These are phyloP conservation scores for Pristionchus exspectatus DNA, from an alignment of 2,888 invertebrate species.

Conservation along the genomic window DNA sequence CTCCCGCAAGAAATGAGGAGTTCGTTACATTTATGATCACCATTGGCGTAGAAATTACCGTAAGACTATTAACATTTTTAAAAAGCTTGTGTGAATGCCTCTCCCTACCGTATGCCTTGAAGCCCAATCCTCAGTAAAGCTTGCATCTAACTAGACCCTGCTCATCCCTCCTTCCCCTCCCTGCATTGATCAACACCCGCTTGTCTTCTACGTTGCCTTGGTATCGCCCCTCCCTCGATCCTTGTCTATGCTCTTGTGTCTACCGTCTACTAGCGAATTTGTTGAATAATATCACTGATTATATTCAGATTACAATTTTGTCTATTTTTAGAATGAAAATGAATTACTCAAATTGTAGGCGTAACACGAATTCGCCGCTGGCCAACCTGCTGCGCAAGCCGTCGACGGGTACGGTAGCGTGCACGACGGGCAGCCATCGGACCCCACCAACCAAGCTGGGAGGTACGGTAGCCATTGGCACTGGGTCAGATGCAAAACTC, in stretches of 20 bases:
- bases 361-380: slow-evolving; percentile 36
- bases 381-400: slow-evolving; percentile 36
- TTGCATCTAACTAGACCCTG: neutral
- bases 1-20: too few species aligned
- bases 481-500: neutral
- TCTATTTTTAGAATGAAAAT: neutral
- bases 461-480: neutral
- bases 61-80: neutral
- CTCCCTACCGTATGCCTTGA: neutral
- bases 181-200: neutral
- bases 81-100: neutral
- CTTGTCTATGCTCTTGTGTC: neutral
- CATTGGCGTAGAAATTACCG: neutral
- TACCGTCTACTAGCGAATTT: neutral
- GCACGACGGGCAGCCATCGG: slow-evolving; percentile 34
- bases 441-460: slow-evolving; percentile 1
- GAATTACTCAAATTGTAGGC: neutral
- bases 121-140: neutral
- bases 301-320: neutral
- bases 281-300: neutral
- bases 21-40: too few species aligned
- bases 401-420: slow-evolving; percentile 31
- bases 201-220: neutral
- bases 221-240: neutral
- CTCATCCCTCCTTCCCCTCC: neutral